phyloP scores from a whole-genome alignment of 1,140 invertebrate genomes.

The Panagrolaimus sp. region DNA sequence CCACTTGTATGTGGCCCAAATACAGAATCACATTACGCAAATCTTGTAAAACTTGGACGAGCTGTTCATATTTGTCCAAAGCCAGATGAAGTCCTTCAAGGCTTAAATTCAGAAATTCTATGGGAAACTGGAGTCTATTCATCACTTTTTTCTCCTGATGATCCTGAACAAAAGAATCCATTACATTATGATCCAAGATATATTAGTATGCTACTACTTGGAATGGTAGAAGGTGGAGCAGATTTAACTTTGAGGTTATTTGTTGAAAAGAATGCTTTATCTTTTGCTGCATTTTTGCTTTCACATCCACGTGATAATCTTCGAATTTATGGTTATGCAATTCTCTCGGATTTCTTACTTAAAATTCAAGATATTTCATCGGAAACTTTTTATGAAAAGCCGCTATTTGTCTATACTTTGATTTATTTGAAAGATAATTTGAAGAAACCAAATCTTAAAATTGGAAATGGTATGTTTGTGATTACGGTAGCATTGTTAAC shows the following conservation, averaged over 20 bases:
- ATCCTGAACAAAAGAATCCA: neutral
- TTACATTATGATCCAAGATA: neutral
- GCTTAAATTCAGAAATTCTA: neutral
- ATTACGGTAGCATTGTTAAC: too few relatives aligned
- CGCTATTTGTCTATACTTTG: neutral
- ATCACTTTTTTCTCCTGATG: neutral
- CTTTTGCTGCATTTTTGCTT: neutral
- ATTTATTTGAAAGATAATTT: constrained; percentile 8
- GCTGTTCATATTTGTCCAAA: constrained; percentile 7
- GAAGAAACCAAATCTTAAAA: neutral
- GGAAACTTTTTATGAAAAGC: neutral
- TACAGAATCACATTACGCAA: neutral
- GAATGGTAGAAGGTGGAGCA: neutral
- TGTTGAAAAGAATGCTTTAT: neutral
- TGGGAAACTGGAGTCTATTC: neutral
- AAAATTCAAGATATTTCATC: neutral
- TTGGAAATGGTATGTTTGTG: neutral
- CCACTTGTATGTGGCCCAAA: neutral
- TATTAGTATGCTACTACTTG: neutral
- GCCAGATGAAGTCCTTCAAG: neutral
- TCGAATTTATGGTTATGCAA: neutral
- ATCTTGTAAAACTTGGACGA: neutral
- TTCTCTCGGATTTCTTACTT: neutral
- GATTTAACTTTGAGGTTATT: neutral
- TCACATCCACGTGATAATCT: neutral